Base-by-base conservation (phyloP, 2,888 invertebrate species). In the Hypomecis atomaria region DNA sequence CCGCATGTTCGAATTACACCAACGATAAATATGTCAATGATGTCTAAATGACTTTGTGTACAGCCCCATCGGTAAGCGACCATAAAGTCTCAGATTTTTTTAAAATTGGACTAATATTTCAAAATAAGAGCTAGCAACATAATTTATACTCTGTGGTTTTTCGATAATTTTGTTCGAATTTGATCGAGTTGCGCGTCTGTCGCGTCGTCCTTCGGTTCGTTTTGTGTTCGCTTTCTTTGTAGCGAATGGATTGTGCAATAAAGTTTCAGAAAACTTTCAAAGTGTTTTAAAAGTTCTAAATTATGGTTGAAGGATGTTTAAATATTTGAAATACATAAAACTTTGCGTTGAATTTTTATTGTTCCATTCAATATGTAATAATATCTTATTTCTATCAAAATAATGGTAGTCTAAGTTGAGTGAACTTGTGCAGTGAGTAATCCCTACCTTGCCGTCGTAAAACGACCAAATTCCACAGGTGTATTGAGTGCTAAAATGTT, bases 381-480 rank as follows among this genome's bases (percentile, higher is more conserved):
- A 54, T 23, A 45, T 42, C 33, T 60, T 57, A 56, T 69, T 42
- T 60, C 65, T 69, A 66, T 42, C 36, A 58, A 59, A 76, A 75
- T 75, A 76, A 77, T 78, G 76, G 75, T 74, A 72, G 71, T 77
- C 74, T 85, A 88, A 91, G 90, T 90, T 90, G 86, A 91, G 88
- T 92, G 90, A 91, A 91, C 91, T 89, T 88, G 76, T 77, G 74
- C 78, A 79, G 78, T 75, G 71, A 73, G 77, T 80, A 76, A 79
- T 78, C 70, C 66, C 44, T 79, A 78, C 78, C 76, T 82, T 82
- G 79, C 77, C 76, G 79, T 79, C 85, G 80, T 78, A 78, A 82
- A 78, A 79, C 75, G 71, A 82, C 78, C 77, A 75, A 86, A 86
- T 89, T 86, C 88, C 85, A 90, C 90, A 89, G 89, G 90, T 91